Conservation (phyloP, 1,140 invertebrate genomes). For the Apolygus lucorum region DNA sequence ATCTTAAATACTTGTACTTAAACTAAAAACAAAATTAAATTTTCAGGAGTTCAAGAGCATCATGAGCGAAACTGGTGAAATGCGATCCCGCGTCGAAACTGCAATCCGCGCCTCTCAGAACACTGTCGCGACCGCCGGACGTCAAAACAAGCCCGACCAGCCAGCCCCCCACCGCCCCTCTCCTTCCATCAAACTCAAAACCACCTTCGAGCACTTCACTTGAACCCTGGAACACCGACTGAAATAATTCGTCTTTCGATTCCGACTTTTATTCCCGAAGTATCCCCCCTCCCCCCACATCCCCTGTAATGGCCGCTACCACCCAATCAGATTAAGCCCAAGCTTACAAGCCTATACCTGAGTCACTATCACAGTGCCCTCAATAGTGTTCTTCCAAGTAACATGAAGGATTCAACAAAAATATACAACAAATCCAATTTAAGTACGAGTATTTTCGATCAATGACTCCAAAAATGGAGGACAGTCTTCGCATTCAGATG, state of each 20-base stretch:
- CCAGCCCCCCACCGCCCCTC: slow-evolving; percentile 46
- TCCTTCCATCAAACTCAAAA: slow-evolving; percentile 88
- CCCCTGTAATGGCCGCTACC: slow-evolving; percentile 7
- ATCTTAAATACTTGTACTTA: too few species aligned
- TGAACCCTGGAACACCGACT: too few species aligned
- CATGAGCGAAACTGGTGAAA: slow-evolving; percentile 69
- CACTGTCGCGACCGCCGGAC: slow-evolving; percentile 43
- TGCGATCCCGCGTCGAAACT: slow-evolving; percentile 72
- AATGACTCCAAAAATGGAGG: too few species aligned
- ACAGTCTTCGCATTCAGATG: too few species aligned
- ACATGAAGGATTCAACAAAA: too few species aligned
- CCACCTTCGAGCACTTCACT: slow-evolving; percentile 89
- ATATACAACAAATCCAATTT: too few species aligned
- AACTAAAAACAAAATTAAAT: too few species aligned
- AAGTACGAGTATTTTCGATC: too few species aligned
- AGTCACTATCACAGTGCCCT: too few species aligned
- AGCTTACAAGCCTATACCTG: too few species aligned
- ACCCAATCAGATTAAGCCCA: too few species aligned
- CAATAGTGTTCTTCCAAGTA: too few species aligned
- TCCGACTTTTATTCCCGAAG: not conserved
- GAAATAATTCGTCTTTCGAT: not conserved
- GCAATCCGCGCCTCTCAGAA: slow-evolving; percentile 67
- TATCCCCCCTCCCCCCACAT: not conserved
- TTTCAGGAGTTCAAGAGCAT: slow-evolving; percentile 86
- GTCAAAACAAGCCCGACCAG: slow-evolving; percentile 38